Evolutionary conservation across 2,797 vertebrate species (phyloP).

Genomic region (Rhynchonycteris naso): DNA sequence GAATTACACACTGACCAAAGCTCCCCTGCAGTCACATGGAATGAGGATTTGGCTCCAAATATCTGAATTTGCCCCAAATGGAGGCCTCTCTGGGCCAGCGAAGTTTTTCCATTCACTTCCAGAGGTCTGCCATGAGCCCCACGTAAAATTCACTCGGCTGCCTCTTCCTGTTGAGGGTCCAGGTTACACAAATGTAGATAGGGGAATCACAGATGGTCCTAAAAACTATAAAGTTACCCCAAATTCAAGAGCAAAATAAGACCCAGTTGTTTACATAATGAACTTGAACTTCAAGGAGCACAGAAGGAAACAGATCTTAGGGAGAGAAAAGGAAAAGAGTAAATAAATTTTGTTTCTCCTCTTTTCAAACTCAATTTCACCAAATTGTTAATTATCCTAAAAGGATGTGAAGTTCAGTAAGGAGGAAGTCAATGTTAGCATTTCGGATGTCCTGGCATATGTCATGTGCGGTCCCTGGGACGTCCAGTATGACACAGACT

Average conservation of each 20-base stretch:
- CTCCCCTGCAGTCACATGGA: conserved; percentile 75
- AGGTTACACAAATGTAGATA: conserved; percentile 1
- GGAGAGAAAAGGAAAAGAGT: conserved; percentile 63
- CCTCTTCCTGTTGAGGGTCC: conserved; percentile 5
- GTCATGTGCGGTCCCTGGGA: conserved; percentile 57
- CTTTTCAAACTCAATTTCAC: conserved; percentile 77
- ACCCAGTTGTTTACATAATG: conserved; percentile 63
- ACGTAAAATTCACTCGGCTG: not conserved
- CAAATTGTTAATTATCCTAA: conserved; percentile 77
- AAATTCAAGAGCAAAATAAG: conserved; percentile 69
- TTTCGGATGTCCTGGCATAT: conserved; percentile 68
- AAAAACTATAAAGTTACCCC: conserved; percentile 46
- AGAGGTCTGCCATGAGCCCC: not conserved
- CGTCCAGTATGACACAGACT: conserved; percentile 62
- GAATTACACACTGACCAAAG: conserved; percentile 78
- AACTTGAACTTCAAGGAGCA: conserved; percentile 48
- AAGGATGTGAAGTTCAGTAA: conserved; percentile 57
- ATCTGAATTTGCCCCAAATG: conserved; percentile 61
- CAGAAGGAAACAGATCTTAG: conserved; percentile 67
- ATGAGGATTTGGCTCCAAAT: conserved; percentile 73
- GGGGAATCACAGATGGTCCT: conserved; percentile 40
- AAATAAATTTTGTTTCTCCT: conserved; percentile 73
- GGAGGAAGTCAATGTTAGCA: conserved; percentile 67
- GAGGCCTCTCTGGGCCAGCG: conserved; percentile 45
- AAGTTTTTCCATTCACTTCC: conserved; percentile 69